These are phyloP conservation scores for Dunckerocampus dactyliophorus DNA, from an alignment of 2,113 vertebrate genomes.

Conservation along the genomic window DNA sequence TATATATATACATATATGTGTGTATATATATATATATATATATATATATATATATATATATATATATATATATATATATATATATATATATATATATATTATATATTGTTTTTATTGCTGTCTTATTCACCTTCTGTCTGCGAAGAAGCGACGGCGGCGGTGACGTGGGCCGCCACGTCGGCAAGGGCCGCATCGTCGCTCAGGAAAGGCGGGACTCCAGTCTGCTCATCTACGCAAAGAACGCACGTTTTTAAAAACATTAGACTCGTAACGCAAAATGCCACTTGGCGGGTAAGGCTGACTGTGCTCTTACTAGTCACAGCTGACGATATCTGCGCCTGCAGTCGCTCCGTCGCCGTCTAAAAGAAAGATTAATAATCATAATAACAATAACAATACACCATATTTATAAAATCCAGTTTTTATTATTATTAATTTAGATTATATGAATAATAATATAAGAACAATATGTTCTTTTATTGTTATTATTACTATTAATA, in stretches of 20 bases:
- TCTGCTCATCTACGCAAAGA: slow-evolving; percentile 62
- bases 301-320: slow-evolving; percentile 54
- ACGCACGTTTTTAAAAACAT: slow-evolving; percentile 13
- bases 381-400: neutral
- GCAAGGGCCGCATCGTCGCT: slow-evolving; percentile 19
- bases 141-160: slow-evolving; percentile 46
- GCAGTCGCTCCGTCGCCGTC: slow-evolving; percentile 74
- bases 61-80: too few species aligned
- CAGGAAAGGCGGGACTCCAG: slow-evolving; percentile 32
- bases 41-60: too few species aligned
- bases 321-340: slow-evolving; percentile 66
- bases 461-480: too few species aligned
- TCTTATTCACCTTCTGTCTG: slow-evolving; percentile 63
- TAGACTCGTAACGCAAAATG: neutral
- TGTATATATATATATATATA: too few species aligned
- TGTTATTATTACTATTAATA: too few species aligned
- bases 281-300: neutral
- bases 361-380: slow-evolving; percentile 50
- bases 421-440: too few species aligned
- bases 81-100: too few species aligned
- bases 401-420: too few species aligned
- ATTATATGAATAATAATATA: too few species aligned
- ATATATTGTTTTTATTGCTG: too few species aligned
- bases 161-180: slow-evolving; percentile 79
- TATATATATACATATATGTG: too few species aligned